Percentiles rank a stretch among this genome's conserved stretches.
Evolutionary conservation across 2,113 vertebrate species (phyloP).

Genomic region (Tetrax tetrax): DNA sequence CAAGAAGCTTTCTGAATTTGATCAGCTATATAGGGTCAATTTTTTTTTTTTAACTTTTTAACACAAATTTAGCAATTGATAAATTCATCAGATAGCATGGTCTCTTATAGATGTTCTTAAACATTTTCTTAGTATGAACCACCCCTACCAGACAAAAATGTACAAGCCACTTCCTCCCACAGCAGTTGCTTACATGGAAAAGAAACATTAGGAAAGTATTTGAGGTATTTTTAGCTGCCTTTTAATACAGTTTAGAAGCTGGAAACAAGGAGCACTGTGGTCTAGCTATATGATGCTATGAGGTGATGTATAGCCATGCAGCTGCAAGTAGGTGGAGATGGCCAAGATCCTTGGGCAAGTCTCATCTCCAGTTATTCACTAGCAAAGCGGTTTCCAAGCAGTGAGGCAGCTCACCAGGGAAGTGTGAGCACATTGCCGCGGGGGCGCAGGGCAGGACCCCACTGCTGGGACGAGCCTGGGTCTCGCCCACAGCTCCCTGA

Average conservation of each 20-base stretch:
- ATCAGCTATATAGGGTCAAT: background rate
- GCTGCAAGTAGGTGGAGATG: constrained; percentile 33
- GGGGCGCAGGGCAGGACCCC: background rate
- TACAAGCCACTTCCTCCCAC: constrained; percentile 54
- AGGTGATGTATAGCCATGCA: constrained; percentile 29
- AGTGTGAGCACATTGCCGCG: background rate
- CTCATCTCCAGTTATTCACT: background rate
- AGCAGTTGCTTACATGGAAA: constrained; percentile 42
- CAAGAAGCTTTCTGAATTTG: background rate
- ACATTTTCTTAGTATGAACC: constrained; percentile 3
- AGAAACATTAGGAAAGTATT: constrained; percentile 56
- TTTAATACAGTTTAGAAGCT: constrained; percentile 13
- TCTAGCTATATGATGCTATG: constrained; percentile 27
- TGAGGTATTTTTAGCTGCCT: constrained; percentile 51
- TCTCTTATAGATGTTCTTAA: background rate
- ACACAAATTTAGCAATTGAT: background rate
- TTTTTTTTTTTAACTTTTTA: background rate
- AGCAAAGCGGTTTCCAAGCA: background rate
- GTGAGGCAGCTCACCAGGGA: constrained; percentile 2
- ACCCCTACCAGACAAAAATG: constrained; percentile 41
- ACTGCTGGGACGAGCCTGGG: background rate
- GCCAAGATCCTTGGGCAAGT: background rate
- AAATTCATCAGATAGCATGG: background rate
- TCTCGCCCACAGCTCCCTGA: background rate
- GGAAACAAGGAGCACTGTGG: constrained; percentile 23